Base-by-base conservation (phyloP, 1,140 invertebrate species). In the Calycopis cecrops region DNA sequence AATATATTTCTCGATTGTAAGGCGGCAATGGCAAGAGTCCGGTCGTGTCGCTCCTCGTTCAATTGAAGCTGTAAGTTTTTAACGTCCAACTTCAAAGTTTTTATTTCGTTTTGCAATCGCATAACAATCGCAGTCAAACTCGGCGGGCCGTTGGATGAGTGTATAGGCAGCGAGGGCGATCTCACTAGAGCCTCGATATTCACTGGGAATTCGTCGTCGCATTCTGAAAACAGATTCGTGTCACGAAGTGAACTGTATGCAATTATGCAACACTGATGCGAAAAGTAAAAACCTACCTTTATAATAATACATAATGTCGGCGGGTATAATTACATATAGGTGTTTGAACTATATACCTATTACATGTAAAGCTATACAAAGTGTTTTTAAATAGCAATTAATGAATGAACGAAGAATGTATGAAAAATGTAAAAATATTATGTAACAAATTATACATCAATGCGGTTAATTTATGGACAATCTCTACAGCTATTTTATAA, bases 11-110 rank as follows among this genome's bases (percentile, higher is more conserved):
- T 79, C 14, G 85, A 71, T 52, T 88, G 82, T 52, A 88, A 64
- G 11, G 83, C 67, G 11, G 82, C 80, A 52, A 88, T 78, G 71
- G 81, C 83, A 69, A 88, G 79, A 62, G 65, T 81, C 17, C 86
- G 71, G 62, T 88, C 85, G 47, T 88, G 87, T 76, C 79, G 79
- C 64, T 88, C 86, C 57, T 87, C 83, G 51, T 81, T 81, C 50
- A 88, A 60, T 60, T 88, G 85, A 9, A 77, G 59, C 53, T 83
- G 76, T 40, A 88, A 58, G 53, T 76, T 73, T 58, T 80, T 86
- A 33, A 88, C 69, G 48, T 88, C 84, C 57, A 78, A 59, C 66
- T 82, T 87, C 49, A 88, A 71, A 44, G 72, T 76, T 67, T 84
- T 86, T 37, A 88, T 62, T 65, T 88, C 87, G 50, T 80, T 81